These are phyloP conservation scores for Trinorchestia longiramus DNA, from an alignment of 1,140 invertebrate species.

Conservation along the genomic window DNA sequence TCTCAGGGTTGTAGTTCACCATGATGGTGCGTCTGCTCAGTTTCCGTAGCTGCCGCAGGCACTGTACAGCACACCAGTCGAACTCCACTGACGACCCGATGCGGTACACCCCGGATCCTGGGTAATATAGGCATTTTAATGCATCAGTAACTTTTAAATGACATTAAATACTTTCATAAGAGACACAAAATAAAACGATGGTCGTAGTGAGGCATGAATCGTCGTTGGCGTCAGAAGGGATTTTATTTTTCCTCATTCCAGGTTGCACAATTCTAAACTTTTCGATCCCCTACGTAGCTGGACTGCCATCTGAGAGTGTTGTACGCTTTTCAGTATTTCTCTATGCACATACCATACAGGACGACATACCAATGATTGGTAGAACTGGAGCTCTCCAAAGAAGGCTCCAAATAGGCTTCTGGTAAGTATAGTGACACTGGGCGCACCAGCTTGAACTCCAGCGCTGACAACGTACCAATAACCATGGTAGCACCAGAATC, in stretches of 20 bases:
- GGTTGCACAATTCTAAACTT: background rate
- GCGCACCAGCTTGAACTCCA: no score
- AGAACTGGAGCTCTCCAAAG: no score
- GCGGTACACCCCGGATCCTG: slow-evolving; percentile 96
- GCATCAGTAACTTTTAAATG: background rate
- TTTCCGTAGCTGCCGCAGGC: slow-evolving; percentile 88
- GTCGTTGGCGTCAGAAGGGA: no score
- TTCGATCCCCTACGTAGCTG: background rate
- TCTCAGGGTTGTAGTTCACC: slow-evolving; percentile 99
- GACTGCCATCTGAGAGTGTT: background rate
- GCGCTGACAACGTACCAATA: slow-evolving; percentile 76
- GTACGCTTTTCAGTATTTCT: background rate
- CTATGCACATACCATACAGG: background rate
- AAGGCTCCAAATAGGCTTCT: no score
- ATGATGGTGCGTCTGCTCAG: slow-evolving; percentile 93
- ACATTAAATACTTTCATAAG: no score
- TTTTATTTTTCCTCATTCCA: no score
- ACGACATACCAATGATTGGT: background rate
- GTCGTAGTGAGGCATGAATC: no score
- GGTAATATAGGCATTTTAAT: background rate
- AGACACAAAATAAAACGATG: no score
- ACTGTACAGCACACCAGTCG: slow-evolving; percentile 99
- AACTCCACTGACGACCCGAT: slow-evolving; percentile 99
- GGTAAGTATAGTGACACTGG: no score
- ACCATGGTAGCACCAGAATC: slow-evolving; percentile 85